Percentiles rank a stretch among this genome's conserved stretches.
These are phyloP conservation scores for Colostygia pectinataria DNA, from an alignment of 2,888 invertebrate genomes.

Conservation along the genomic window DNA sequence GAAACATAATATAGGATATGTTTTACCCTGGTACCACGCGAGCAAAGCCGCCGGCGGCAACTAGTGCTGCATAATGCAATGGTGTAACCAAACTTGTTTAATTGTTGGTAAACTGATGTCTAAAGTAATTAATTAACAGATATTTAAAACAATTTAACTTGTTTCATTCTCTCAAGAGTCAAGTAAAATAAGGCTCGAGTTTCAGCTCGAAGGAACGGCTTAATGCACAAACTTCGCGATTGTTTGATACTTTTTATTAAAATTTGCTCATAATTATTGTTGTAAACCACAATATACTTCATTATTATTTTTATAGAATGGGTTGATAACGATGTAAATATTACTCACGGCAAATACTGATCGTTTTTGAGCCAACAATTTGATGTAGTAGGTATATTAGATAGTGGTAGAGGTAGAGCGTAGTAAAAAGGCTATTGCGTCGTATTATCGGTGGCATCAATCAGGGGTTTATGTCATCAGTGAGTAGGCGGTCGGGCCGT, in stretches of 20 bases:
- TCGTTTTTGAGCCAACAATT: not conserved
- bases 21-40: no score
- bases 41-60: no score
- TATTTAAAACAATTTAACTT: slow-evolving; percentile 1
- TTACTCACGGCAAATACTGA: slow-evolving; percentile 5
- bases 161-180: no score
- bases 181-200: no score
- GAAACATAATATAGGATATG: no score
- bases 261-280: not conserved
- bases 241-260: not conserved
- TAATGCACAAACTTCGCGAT: slow-evolving; percentile 7
- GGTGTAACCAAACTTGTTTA: no score
- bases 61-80: no score
- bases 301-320: slow-evolving; percentile 2
- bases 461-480: slow-evolving; percentile 42
- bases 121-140: not conserved
- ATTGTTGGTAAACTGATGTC: no score
- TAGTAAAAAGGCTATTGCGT: slow-evolving; percentile 42
- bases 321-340: no score
- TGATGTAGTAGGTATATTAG: not conserved
- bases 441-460: slow-evolving; percentile 46
- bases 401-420: slow-evolving; percentile 3
- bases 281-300: slow-evolving; percentile 1
- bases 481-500: slow-evolving; percentile 27
- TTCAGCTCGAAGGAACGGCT: no score